Evolutionary conservation across 2,797 vertebrate species (phyloP).

Genomic region (Mormyrops boulengeri): DNA sequence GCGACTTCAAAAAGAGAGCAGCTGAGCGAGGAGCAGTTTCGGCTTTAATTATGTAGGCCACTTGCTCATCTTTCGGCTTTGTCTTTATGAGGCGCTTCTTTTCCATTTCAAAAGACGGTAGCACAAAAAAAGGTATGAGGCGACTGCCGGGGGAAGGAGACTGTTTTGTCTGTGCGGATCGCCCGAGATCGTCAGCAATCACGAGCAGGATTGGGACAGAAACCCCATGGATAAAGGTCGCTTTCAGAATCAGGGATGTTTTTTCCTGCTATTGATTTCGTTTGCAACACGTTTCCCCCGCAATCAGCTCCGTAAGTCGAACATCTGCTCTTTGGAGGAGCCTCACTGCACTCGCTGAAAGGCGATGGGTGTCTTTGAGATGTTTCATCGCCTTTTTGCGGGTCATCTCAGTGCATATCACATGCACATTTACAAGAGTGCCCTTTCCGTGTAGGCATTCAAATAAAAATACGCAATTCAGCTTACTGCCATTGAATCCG

Average conservation of each 20-base stretch:
- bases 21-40: conserved; percentile 58
- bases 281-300: conserved; percentile 6
- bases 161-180: conserved; percentile 23
- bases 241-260: conserved; percentile 6
- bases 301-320: conserved; percentile 18
- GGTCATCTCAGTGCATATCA: background rate
- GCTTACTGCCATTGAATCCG: background rate
- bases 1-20: conserved; percentile 61
- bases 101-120: conserved; percentile 26
- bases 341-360: background rate
- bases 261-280: conserved; percentile 7
- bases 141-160: conserved; percentile 22
- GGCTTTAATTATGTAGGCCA: conserved; percentile 55
- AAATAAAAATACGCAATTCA: background rate
- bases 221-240: background rate
- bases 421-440: background rate
- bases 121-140: conserved; percentile 28
- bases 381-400: background rate
- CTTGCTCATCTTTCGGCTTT: conserved; percentile 31
- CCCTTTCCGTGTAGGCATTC: background rate
- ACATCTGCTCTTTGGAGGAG: conserved; percentile 17
- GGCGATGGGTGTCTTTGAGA: conserved; percentile 9
- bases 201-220: conserved; percentile 4
- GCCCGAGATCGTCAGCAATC: conserved; percentile 6
- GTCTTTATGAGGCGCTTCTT: conserved; percentile 25